Evolutionary conservation across 2,888 invertebrate species (phyloP).

Genomic region (Galerucella nymphaeae): DNA sequence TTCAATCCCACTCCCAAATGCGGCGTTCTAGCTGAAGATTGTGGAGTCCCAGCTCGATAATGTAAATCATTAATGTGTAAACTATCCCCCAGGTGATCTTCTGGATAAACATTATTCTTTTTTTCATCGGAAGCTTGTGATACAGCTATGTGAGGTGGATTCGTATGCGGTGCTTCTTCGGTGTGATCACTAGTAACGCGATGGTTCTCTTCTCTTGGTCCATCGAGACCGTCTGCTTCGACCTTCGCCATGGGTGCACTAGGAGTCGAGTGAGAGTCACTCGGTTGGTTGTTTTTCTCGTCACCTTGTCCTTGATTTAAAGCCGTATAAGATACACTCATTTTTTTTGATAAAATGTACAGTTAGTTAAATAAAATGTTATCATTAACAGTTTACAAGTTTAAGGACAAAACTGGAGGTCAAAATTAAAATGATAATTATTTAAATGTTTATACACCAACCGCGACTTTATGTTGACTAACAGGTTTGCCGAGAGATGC

Average conservation of each 20-base stretch:
- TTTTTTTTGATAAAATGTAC: conserved; percentile 12
- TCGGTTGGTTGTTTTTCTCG: conserved; percentile 9
- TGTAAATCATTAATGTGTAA: not conserved
- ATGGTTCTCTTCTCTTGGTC: not conserved
- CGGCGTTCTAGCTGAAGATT: not conserved
- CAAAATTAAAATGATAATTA: conserved; percentile 15
- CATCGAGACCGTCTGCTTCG: conserved; percentile 24
- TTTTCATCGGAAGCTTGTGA: not conserved
- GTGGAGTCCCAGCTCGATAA: not conserved
- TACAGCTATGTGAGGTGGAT: conserved; percentile 9
- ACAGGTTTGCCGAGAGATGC: conserved; percentile 4
- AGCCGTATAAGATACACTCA: conserved; percentile 34
- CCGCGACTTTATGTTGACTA: conserved; percentile 11
- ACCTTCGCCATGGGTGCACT: conserved; percentile 33
- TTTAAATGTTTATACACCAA: conserved; percentile 6
- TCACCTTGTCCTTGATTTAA: conserved; percentile 32
- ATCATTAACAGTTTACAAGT: not conserved
- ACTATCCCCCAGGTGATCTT: not conserved
- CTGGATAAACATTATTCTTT: not conserved
- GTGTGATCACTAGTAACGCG: not conserved
- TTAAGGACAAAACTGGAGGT: not conserved
- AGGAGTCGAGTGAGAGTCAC: conserved; percentile 1
- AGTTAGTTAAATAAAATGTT: not conserved
- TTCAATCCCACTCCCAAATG: conserved; percentile 40
- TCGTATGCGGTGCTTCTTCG: not conserved